phyloP scores from a whole-genome alignment of 2,113 vertebrate species.

The Gasterosteus nipponicus region DNA sequence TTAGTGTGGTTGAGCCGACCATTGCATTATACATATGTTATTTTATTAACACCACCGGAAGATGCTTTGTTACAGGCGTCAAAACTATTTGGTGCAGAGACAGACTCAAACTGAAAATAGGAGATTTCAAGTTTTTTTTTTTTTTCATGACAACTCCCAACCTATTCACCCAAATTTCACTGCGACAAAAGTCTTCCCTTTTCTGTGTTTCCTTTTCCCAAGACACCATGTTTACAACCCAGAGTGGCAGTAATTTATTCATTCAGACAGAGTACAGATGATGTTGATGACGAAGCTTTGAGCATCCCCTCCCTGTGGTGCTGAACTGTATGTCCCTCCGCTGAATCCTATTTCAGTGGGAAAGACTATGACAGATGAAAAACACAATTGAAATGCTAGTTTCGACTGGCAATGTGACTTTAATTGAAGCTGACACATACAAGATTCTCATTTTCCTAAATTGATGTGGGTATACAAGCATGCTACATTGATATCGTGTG shows the following conservation, averaged over 20 bases:
- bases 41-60: not conserved
- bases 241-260: constrained; percentile 46
- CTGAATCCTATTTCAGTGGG: constrained; percentile 20
- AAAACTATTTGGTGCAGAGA: constrained; percentile 8
- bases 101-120: not conserved
- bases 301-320: constrained; percentile 10
- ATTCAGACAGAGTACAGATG: constrained; percentile 29
- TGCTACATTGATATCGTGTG: constrained; percentile 41
- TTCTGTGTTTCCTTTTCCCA: constrained; percentile 9
- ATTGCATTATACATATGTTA: not conserved
- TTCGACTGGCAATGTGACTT: constrained; percentile 20
- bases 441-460: constrained; percentile 38
- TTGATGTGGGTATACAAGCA: constrained; percentile 33
- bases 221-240: constrained; percentile 29
- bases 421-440: constrained; percentile 51
- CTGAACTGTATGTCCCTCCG: constrained; percentile 16
- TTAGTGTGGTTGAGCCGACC: not conserved
- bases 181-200: constrained; percentile 18
- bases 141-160: not conserved
- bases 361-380: constrained; percentile 34
- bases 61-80: not conserved
- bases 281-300: constrained; percentile 21
- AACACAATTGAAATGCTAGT: constrained; percentile 36
- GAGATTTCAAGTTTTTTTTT: not conserved
- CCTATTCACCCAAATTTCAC: constrained; percentile 40